Percentiles rank a stretch among this genome's conserved stretches.
Evolutionary conservation across 2,797 vertebrate species (phyloP).

Genomic region (Percopsis omiscomaycus): DNA sequence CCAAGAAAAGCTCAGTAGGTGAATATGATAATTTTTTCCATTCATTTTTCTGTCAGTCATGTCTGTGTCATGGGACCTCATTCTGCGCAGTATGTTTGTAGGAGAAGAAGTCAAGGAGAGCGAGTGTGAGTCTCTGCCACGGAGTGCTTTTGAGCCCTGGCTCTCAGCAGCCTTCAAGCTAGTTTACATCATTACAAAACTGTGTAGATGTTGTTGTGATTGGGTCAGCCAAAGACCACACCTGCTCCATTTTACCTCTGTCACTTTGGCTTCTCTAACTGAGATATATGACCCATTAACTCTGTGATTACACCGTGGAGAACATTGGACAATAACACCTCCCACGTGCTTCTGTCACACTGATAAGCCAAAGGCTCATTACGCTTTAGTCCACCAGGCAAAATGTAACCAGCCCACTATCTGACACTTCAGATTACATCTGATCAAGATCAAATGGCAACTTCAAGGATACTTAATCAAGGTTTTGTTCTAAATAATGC

Average conservation of each 20-base stretch:
- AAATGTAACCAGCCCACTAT: constrained; percentile 10
- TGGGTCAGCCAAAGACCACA: constrained; percentile 57
- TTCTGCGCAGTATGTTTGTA: neutral
- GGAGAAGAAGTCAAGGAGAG: constrained; percentile 19
- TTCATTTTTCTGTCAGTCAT: constrained; percentile 1
- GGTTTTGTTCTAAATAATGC: neutral
- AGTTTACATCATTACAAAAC: constrained; percentile 58
- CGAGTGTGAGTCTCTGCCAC: constrained; percentile 20
- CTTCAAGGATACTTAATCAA: too few species aligned
- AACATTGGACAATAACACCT: constrained; percentile 51
- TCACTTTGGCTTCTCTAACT: constrained; percentile 53
- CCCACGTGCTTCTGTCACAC: constrained; percentile 43
- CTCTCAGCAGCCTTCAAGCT: constrained; percentile 20
- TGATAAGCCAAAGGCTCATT: constrained; percentile 22
- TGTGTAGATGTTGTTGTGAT: constrained; percentile 63
- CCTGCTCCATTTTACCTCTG: constrained; percentile 69
- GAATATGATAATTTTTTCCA: constrained; percentile 3
- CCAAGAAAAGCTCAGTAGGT: constrained; percentile 6
- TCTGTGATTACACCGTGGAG: constrained; percentile 39
- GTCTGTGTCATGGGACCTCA: neutral
- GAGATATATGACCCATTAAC: constrained; percentile 48
- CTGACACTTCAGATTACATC: neutral
- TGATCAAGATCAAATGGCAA: too few species aligned
- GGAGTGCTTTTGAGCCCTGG: constrained; percentile 15
- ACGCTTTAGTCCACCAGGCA: neutral